Evolutionary conservation across 2,888 invertebrate genomes (phyloP), one percentile per base, ranked within the genome.

Genomic region (Ormyrus pomaceus): DNA sequence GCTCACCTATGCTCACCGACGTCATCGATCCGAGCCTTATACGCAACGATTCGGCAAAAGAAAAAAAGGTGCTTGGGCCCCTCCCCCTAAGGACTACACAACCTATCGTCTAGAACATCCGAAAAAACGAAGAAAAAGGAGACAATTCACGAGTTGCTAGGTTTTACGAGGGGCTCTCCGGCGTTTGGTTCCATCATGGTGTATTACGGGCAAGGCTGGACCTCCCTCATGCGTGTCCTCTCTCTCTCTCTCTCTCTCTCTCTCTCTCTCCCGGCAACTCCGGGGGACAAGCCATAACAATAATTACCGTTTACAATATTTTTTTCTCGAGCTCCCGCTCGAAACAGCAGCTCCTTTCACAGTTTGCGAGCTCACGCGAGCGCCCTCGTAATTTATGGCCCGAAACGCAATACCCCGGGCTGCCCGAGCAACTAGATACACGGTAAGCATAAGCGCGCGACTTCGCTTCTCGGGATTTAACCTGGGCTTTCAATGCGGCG

Each of bases 281-380:
- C 64, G n/a, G 61, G 55, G 50, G 73, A 72, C 73, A 53, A 56
- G 62, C 78, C 74, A 65, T 78, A 78, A 71, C 72, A 71, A 79
- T 82, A 81, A 82, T 81, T 81, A 81, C 69, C 65, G 77, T 77
- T 58, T 78, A 71, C 79, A 61, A 74, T 66, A 74, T 51, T 82
- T 79, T 71, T 77, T 72, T 66, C 66, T 74, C 62, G 61, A 34
- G 34, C 66, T 64, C 56, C 10, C 68, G 7, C 46, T 55, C 58
- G 65, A 48, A 53, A 45, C 75, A 55, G 45, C 71, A 75, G 77
- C 66, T 64, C 58, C 59, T 75, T 74, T 70, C 51, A 77, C 13
- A 58, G 6, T 46, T 62, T 34, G 68, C 62, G 73, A 55, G 62
- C 10, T 8, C 10, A 6, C 70, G 50, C 45, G 59, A 19, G 64